Percentiles rank a stretch among this genome's conserved stretches.
phyloP scores from a whole-genome alignment of 2,113 vertebrate genomes.

The Paramisgurnus dabryanus region DNA sequence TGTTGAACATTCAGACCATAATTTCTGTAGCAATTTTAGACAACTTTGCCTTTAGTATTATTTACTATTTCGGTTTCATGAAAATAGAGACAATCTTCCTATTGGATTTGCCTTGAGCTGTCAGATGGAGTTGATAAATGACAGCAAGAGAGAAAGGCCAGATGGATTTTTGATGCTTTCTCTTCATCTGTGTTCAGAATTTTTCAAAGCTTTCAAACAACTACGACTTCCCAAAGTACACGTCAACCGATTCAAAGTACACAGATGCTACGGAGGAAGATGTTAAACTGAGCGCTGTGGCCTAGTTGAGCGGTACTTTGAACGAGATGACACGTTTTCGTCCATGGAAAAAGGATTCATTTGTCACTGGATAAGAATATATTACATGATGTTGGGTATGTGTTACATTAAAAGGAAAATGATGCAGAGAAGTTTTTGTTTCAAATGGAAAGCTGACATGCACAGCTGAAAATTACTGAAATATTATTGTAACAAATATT shows the following conservation, averaged over 20 bases:
- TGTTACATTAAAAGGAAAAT: neutral
- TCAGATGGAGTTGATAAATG: constrained; percentile 3
- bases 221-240: constrained; percentile 2
- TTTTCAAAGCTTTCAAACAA: constrained; percentile 3
- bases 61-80: neutral
- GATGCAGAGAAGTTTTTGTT: too few species aligned
- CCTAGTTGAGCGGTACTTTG: neutral
- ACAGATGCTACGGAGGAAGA: neutral
- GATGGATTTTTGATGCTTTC: constrained; percentile 10
- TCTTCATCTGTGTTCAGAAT: constrained; percentile 10
- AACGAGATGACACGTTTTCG: neutral
- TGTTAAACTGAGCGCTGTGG: constrained; percentile 1
- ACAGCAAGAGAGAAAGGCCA: constrained; percentile 20
- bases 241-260: neutral
- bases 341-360: constrained; percentile 8
- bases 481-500: too few species aligned
- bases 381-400: neutral
- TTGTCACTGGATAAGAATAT: neutral
- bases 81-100: constrained; percentile 23
- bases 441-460: neutral
- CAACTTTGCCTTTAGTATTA: neutral
- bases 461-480: too few species aligned
- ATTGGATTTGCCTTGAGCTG: constrained; percentile 26
- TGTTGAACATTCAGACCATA: constrained; percentile 21
- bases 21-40: constrained; percentile 24